Evolutionary conservation across 2,113 vertebrate species (phyloP).

Genomic region (Oceanodroma tethys): DNA sequence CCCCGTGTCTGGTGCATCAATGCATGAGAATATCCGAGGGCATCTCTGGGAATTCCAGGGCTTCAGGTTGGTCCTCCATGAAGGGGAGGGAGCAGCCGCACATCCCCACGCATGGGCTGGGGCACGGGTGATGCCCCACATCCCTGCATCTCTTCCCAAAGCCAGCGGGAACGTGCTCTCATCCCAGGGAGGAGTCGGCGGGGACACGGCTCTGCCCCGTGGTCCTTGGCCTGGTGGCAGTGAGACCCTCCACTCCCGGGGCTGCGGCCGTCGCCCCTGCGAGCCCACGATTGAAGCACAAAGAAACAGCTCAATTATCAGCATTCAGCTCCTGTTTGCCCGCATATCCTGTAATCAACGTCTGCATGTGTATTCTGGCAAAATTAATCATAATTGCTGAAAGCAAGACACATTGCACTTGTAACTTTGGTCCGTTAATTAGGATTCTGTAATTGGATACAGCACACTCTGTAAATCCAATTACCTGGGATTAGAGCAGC

Average conservation of each 20-base stretch:
- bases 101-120: accelerated
- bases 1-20: accelerated
- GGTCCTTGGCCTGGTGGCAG: not conserved
- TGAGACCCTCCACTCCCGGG: not conserved
- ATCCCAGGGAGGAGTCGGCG: not conserved
- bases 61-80: accelerated
- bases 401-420: slow-evolving; percentile 49
- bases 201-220: not conserved
- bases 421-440: slow-evolving; percentile 67
- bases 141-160: not conserved
- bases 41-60: not conserved
- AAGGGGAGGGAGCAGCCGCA: not conserved
- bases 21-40: accelerated
- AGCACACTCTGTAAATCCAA: slow-evolving; percentile 61
- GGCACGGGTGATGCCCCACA: accelerated
- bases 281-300: not conserved
- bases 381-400: slow-evolving; percentile 62
- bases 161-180: not conserved
- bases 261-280: accelerated
- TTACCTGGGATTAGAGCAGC: slow-evolving; percentile 52
- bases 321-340: slow-evolving; percentile 41
- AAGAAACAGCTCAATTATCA: slow-evolving; percentile 16
- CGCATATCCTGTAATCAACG: not conserved
- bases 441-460: slow-evolving; percentile 66
- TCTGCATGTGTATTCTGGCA: slow-evolving; percentile 11